These are phyloP conservation scores for Tridacna crocea DNA, from an alignment of 2,888 invertebrate genomes.

Conservation along the genomic window DNA sequence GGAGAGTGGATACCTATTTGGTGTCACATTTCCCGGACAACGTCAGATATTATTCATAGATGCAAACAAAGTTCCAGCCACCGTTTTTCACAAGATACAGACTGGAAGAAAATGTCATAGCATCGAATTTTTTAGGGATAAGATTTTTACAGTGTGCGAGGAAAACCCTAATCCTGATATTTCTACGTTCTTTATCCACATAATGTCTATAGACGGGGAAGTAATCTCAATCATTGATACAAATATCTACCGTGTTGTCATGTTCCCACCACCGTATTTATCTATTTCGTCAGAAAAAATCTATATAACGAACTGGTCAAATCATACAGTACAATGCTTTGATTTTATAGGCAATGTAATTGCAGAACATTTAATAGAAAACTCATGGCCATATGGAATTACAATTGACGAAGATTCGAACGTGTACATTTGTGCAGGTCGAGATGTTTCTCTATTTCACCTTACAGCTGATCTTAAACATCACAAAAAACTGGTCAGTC, in stretches of 20 bases:
- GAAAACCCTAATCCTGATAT: background rate
- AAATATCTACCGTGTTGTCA: background rate
- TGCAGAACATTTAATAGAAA: background rate
- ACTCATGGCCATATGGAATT: background rate
- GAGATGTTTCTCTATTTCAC: background rate
- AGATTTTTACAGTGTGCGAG: background rate
- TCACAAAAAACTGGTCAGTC: background rate
- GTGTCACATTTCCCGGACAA: background rate
- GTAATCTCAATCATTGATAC: background rate
- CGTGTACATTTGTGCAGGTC: background rate
- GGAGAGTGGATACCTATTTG: background rate
- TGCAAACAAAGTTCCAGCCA: background rate
- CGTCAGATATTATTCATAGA: background rate
- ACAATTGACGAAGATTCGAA: background rate
- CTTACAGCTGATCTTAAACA: background rate
- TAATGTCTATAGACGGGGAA: background rate
- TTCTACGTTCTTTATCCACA: background rate
- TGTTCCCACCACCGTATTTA: conserved; percentile 1
- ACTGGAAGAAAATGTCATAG: background rate
- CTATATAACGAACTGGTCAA: conserved; percentile 2
- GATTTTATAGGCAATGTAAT: background rate
- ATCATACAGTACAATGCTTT: background rate
- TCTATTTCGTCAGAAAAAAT: background rate
- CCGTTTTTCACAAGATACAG: background rate
- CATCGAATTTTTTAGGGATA: background rate